These are phyloP conservation scores for Ammodytes dubius DNA, from an alignment of 2,113 vertebrate species.

Conservation along the genomic window DNA sequence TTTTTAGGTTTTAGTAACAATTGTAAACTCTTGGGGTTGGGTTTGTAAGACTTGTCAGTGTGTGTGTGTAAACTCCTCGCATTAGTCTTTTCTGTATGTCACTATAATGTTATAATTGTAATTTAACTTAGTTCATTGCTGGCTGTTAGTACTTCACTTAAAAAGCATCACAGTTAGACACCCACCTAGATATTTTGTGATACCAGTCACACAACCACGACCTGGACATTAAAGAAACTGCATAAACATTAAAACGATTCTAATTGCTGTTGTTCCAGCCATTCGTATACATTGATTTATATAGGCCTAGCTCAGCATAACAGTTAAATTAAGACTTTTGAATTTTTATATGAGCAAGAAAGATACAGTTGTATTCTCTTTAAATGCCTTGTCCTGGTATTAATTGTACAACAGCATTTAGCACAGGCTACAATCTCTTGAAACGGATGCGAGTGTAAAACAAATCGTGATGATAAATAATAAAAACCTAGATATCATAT, in stretches of 20 bases:
- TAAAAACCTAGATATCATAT: background rate
- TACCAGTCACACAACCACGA: constrained; percentile 56
- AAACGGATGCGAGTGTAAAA: background rate
- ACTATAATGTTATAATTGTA: background rate
- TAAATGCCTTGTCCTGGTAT: too few species aligned
- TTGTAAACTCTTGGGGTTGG: background rate
- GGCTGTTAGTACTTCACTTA: constrained; percentile 30
- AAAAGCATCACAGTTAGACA: constrained; percentile 7
- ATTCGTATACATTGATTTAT: background rate
- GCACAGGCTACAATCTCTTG: background rate
- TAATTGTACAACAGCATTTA: background rate
- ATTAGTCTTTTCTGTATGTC: constrained; percentile 4
- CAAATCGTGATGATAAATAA: background rate
- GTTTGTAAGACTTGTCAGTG: background rate
- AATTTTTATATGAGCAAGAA: background rate
- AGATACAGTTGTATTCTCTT: background rate
- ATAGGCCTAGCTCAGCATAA: background rate
- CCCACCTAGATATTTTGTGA: constrained; percentile 72
- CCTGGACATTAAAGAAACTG: constrained; percentile 78
- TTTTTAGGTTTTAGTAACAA: constrained; percentile 23
- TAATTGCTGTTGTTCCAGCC: background rate
- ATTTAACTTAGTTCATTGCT: constrained; percentile 1
- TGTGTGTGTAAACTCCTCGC: background rate
- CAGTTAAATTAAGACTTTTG: background rate
- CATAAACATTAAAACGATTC: constrained; percentile 68